Percentiles rank a stretch among this genome's conserved stretches.
These are phyloP conservation scores for Actinostola sp. DNA, from an alignment of 92 coral and sea anemone species.

Conservation along the genomic window DNA sequence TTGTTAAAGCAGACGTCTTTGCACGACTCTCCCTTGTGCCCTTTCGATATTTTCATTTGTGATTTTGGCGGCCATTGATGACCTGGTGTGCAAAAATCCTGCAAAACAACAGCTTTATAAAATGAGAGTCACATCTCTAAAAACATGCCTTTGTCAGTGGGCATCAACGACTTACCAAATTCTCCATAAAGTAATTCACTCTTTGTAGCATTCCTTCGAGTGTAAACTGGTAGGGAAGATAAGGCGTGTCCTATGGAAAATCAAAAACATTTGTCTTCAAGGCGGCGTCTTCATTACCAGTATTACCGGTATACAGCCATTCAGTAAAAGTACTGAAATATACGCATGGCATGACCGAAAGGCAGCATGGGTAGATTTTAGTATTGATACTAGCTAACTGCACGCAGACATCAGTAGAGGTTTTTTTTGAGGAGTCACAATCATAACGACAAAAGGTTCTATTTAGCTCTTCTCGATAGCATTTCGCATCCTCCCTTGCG, in stretches of 20 bases:
- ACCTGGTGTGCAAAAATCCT: conserved; percentile 71
- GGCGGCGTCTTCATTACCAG: not conserved
- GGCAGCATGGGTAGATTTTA: too few species aligned
- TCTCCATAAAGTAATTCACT: conserved; percentile 71
- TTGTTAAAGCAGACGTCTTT: conserved; percentile 63
- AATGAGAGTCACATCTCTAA: not conserved
- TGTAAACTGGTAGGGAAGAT: conserved; percentile 83
- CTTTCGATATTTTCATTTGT: conserved; percentile 49
- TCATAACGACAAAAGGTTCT: too few species aligned
- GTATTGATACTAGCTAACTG: too few species aligned
- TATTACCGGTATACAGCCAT: not conserved
- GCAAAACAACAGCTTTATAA: not conserved
- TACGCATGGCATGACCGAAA: too few species aligned
- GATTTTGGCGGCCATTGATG: conserved; percentile 63
- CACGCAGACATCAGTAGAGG: too few species aligned
- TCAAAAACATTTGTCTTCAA: not conserved
- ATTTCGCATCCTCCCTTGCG: too few species aligned
- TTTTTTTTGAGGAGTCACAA: too few species aligned
- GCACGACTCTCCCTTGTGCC: conserved; percentile 69
- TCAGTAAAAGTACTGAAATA: not conserved
- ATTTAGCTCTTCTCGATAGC: too few species aligned
- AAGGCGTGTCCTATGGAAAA: conserved; percentile 72
- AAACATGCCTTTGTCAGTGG: not conserved
- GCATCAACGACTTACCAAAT: conserved; percentile 59
- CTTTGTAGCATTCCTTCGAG: conserved; percentile 89